Percentiles rank a stretch among this genome's conserved stretches.
These are phyloP conservation scores for Isotomurus palustris DNA, from an alignment of 2,888 invertebrate genomes.

Conservation along the genomic window DNA sequence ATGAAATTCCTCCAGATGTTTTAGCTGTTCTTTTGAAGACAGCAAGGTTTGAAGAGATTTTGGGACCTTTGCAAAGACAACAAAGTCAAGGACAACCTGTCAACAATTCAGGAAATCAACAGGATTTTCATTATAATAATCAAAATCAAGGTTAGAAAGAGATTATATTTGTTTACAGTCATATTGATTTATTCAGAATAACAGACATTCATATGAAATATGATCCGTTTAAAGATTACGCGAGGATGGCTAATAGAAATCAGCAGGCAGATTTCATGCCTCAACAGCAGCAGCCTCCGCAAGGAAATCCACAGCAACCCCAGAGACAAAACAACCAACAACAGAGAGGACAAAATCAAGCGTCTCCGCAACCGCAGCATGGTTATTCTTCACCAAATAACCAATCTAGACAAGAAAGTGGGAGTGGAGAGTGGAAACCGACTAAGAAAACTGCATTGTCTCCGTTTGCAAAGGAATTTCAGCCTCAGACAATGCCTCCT, in stretches of 20 bases:
- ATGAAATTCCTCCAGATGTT: slow-evolving; percentile 39
- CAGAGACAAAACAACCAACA: neutral
- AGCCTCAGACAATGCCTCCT: slow-evolving; percentile 18
- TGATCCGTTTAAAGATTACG: no score
- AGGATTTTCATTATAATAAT: neutral
- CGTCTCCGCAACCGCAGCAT: neutral
- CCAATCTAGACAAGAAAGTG: no score
- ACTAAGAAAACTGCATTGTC: slow-evolving; percentile 15
- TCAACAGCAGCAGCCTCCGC: neutral
- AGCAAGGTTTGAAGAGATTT: slow-evolving; percentile 30
- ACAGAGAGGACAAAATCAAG: neutral
- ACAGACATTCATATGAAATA: no score
- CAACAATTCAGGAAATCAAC: neutral
- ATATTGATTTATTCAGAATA: no score
- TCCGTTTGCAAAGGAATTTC: slow-evolving; percentile 37
- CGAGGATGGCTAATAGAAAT: no score
- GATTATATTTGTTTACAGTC: neutral
- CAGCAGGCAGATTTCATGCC: no score
- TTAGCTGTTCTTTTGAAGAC: slow-evolving; percentile 35
- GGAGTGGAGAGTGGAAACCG: neutral
- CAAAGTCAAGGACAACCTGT: slow-evolving; percentile 1
- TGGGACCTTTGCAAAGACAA: slow-evolving; percentile 10
- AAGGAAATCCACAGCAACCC: slow-evolving; percentile 4
- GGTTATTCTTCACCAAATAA: neutral
- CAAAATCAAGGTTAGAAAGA: neutral